phyloP scores from a whole-genome alignment of 1,140 invertebrate genomes.

The Carposina sasakii region DNA sequence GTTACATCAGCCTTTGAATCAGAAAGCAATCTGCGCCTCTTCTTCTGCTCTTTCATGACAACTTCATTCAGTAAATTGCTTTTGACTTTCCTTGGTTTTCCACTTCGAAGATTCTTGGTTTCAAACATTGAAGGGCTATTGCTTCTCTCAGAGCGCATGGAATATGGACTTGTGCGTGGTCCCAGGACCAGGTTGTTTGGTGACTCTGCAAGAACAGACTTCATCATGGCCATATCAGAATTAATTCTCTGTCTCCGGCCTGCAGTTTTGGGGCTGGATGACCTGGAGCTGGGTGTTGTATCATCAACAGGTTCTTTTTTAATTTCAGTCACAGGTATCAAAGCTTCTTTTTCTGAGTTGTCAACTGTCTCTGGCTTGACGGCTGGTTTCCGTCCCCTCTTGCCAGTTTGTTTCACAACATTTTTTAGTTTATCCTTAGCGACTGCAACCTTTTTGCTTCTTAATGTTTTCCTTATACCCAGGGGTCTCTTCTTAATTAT shows the following conservation, averaged over 20 bases:
- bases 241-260: slow-evolving; percentile 56
- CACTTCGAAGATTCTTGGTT: slow-evolving; percentile 76
- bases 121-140: slow-evolving; percentile 63
- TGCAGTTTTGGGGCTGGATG: slow-evolving; percentile 62
- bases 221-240: slow-evolving; percentile 66
- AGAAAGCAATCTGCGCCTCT: slow-evolving; percentile 60
- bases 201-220: slow-evolving; percentile 55
- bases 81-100: slow-evolving; percentile 75
- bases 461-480: slow-evolving; percentile 59
- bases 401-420: slow-evolving; percentile 46
- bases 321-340: slow-evolving; percentile 62
- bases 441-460: slow-evolving; percentile 55
- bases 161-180: slow-evolving; percentile 69
- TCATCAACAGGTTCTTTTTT: slow-evolving; percentile 65
- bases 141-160: slow-evolving; percentile 72
- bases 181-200: slow-evolving; percentile 52
- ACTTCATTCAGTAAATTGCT: slow-evolving; percentile 70
- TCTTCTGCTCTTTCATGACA: slow-evolving; percentile 67
- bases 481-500: slow-evolving; percentile 58
- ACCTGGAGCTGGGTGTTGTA: slow-evolving; percentile 53
- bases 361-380: slow-evolving; percentile 39
- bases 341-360: slow-evolving; percentile 49
- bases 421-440: slow-evolving; percentile 51
- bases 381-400: slow-evolving; percentile 45
- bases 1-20: slow-evolving; percentile 50